Evolutionary conservation across 2,797 vertebrate species (phyloP).

Genomic region (Telmatherina bonti): DNA sequence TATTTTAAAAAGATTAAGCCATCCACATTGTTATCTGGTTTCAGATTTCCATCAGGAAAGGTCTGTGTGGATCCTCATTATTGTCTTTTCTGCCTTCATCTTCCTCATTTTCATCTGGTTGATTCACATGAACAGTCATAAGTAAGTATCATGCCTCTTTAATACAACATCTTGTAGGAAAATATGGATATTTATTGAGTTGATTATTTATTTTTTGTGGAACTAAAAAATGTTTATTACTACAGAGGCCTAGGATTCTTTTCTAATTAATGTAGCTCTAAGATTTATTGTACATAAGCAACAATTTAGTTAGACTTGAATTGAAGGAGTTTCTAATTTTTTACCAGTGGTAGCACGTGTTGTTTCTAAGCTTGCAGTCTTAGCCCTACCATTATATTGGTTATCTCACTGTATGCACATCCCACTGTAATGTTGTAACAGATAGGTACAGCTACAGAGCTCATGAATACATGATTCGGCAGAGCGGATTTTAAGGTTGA

Average conservation of each 20-base stretch:
- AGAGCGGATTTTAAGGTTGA: no score
- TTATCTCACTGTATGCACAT: no score
- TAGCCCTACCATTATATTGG: no score
- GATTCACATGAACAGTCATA: conserved; percentile 87
- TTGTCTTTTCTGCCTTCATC: conserved; percentile 83
- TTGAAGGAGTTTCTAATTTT: no score
- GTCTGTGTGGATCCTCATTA: conserved; percentile 88
- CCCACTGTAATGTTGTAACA: no score
- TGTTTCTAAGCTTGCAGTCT: no score
- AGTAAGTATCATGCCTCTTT: conserved; percentile 72
- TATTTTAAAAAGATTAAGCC: not conserved
- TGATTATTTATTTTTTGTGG: not conserved
- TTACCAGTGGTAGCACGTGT: no score
- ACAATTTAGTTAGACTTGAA: no score
- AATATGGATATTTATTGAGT: not conserved
- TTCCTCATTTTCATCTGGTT: conserved; percentile 88
- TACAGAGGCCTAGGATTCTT: not conserved
- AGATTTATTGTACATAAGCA: no score
- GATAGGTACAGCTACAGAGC: no score
- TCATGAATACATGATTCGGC: no score
- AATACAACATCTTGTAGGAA: not conserved
- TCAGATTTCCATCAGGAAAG: conserved; percentile 85
- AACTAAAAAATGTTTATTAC: not conserved
- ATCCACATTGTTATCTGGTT: conserved; percentile 27
- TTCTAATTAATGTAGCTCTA: no score